Evolutionary conservation across 2,113 vertebrate species (phyloP).

Genomic region (Gasterosteus nipponicus): DNA sequence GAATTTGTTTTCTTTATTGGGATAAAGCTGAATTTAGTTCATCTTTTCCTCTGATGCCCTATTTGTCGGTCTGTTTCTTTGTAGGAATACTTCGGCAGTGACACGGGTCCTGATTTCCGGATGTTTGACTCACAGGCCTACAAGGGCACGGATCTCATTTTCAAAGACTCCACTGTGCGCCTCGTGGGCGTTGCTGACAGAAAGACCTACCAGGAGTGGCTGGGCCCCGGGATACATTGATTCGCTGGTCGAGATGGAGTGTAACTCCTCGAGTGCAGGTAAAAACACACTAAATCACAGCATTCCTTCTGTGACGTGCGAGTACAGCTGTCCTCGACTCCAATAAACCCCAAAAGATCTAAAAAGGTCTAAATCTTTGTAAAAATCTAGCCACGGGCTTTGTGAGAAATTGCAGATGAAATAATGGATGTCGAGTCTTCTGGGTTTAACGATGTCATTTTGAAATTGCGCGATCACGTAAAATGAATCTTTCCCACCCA

Average conservation of each 20-base stretch:
- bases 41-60: slow-evolving; percentile 23
- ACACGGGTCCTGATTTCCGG: slow-evolving; percentile 80
- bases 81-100: slow-evolving; percentile 85
- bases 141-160: slow-evolving; percentile 87
- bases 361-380: neutral
- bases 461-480: neutral
- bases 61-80: slow-evolving; percentile 18
- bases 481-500: neutral
- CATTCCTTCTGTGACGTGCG: neutral
- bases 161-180: slow-evolving; percentile 89
- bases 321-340: neutral
- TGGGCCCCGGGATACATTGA: slow-evolving; percentile 87
- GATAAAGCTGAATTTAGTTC: neutral
- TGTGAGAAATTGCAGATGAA: neutral
- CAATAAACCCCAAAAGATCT: neutral
- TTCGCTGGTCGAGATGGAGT: slow-evolving; percentile 84
- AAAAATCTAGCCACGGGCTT: neutral
- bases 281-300: slow-evolving; percentile 12
- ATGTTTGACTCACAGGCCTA: slow-evolving; percentile 93
- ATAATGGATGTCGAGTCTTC: neutral
- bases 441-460: neutral
- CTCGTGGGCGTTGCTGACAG: slow-evolving; percentile 83
- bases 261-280: slow-evolving; percentile 82
- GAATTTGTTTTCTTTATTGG: neutral
- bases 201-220: slow-evolving; percentile 88